These are phyloP conservation scores for Chelidonichthys spinosus DNA, from an alignment of 2,797 vertebrate species.

Conservation along the genomic window DNA sequence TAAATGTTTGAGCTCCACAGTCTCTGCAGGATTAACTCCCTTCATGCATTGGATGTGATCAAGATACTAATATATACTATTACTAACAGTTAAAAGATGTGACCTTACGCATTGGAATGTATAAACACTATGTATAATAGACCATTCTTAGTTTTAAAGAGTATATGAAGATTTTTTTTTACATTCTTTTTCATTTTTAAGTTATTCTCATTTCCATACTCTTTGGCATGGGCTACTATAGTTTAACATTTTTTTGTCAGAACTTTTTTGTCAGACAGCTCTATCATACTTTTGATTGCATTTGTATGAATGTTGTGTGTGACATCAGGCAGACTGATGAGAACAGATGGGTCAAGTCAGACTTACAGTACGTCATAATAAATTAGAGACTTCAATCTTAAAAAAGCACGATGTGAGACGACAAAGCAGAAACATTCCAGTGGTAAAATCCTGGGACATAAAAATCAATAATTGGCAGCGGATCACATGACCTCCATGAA, in stretches of 20 bases:
- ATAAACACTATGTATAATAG: no score
- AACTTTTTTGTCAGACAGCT: no score
- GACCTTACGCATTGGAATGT: conserved; percentile 1
- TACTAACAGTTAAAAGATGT: conserved; percentile 30
- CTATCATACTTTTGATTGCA: not conserved
- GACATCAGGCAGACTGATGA: not conserved
- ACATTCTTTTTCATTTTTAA: not conserved
- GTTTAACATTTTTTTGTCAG: no score
- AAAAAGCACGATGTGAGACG: not conserved
- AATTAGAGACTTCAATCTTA: not conserved
- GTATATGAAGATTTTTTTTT: not conserved
- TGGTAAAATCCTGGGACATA: not conserved
- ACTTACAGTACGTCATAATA: not conserved
- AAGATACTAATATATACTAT: not conserved
- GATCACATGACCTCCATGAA: conserved; percentile 31
- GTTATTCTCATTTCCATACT: not conserved
- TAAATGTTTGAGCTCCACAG: conserved; percentile 7
- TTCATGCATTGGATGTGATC: not conserved
- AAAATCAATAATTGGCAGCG: not conserved
- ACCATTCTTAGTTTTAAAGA: no score
- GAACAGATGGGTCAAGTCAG: not conserved
- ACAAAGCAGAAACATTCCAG: not conserved
- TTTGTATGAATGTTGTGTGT: no score
- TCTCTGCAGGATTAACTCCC: conserved; percentile 19
- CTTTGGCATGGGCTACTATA: no score